These are phyloP conservation scores for Tyto alba DNA, from an alignment of 2,113 vertebrate species.

Conservation along the genomic window DNA sequence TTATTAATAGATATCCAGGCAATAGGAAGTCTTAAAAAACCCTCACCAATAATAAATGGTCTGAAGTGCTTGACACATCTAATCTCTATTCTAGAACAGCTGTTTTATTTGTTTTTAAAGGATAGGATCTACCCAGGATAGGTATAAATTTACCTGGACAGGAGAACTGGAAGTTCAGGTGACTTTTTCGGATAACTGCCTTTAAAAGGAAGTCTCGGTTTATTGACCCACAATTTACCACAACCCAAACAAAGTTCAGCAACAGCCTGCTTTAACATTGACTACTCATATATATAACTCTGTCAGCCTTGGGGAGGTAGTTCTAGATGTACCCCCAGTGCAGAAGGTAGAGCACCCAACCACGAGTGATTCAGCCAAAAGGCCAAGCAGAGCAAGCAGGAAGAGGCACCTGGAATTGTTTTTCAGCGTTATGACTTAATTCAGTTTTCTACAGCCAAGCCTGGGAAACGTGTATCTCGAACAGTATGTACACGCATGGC, in stretches of 20 bases:
- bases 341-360: background rate
- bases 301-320: background rate
- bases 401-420: background rate
- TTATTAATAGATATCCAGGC: background rate
- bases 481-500: rapidly evolving
- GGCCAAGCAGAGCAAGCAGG: background rate
- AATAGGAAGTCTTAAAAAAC: background rate
- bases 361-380: background rate
- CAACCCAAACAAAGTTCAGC: background rate
- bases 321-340: background rate
- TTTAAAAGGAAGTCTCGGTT: background rate
- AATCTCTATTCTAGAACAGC: background rate
- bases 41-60: background rate
- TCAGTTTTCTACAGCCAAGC: background rate
- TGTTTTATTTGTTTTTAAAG: background rate
- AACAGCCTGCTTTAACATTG: background rate
- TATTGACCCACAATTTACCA: too few relatives aligned
- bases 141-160: background rate
- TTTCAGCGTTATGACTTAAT: background rate
- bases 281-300: too few relatives aligned
- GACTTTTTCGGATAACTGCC: background rate
- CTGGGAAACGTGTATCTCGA: rapidly evolving
- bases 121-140: background rate
- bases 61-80: background rate
- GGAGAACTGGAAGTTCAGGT: background rate